These are phyloP conservation scores for Diorhabda sublineata DNA, from an alignment of 1,140 invertebrate species.

Conservation along the genomic window DNA sequence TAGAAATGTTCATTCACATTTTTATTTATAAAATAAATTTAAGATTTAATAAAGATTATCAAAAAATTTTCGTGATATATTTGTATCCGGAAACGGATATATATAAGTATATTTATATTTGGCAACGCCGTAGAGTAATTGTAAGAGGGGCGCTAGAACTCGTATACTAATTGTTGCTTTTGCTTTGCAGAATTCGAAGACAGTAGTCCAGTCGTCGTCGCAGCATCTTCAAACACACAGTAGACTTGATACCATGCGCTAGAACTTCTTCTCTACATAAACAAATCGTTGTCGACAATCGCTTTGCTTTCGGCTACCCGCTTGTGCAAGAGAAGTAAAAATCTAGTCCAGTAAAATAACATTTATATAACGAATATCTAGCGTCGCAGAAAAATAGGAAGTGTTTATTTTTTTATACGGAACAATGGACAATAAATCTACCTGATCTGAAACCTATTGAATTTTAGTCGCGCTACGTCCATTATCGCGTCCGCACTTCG, in stretches of 20 bases:
- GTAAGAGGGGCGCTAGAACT: neutral
- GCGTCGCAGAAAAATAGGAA: conserved; percentile 18
- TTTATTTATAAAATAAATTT: too few species aligned
- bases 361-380: conserved; percentile 19
- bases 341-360: conserved; percentile 4
- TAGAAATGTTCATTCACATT: too few species aligned
- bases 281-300: conserved; percentile 33
- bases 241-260: conserved; percentile 43
- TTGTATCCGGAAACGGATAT: too few species aligned
- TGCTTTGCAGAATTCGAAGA: conserved; percentile 32
- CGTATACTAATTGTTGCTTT: conserved; percentile 26
- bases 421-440: conserved; percentile 42
- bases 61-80: too few species aligned
- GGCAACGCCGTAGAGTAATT: conserved; percentile 4
- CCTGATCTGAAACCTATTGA: conserved; percentile 28
- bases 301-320: conserved; percentile 44
- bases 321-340: conserved; percentile 34
- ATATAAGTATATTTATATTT: neutral
- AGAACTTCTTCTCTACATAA: conserved; percentile 28
- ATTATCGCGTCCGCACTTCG: conserved; percentile 28
- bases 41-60: too few species aligned
- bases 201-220: conserved; percentile 18
- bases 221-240: conserved; percentile 27
- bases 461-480: conserved; percentile 27
- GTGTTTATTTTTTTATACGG: conserved; percentile 31